Evolutionary conservation across 23 tunicate genomes (phyloP).

Genomic region (Styela plicata): DNA sequence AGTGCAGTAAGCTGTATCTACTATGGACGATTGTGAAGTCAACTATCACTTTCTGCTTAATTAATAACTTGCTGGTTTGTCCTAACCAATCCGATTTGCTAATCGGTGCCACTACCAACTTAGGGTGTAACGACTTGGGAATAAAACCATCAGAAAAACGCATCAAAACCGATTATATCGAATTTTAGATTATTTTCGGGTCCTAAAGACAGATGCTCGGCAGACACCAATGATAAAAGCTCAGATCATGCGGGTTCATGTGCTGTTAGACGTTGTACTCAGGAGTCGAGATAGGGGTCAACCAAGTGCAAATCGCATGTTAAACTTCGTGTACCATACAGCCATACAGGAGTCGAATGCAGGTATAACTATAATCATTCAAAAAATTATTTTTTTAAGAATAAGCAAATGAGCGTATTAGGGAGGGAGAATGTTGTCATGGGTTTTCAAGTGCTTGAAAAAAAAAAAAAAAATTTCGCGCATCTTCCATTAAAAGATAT

Average conservation of each 20-base stretch:
- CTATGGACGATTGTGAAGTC: background rate
- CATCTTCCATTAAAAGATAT: too few relatives aligned
- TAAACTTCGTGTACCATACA: background rate
- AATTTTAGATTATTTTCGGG: background rate
- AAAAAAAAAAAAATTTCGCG: too few relatives aligned
- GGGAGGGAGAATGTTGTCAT: too few relatives aligned
- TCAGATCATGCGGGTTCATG: background rate
- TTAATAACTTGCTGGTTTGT: background rate
- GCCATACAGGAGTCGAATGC: background rate
- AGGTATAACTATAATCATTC: background rate
- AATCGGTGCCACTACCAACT: background rate
- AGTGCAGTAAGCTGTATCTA: too few relatives aligned
- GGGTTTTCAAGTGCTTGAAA: too few relatives aligned
- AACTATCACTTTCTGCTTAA: background rate
- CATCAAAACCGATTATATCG: too few relatives aligned
- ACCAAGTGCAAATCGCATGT: background rate
- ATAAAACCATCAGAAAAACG: too few relatives aligned
- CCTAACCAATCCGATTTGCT: background rate
- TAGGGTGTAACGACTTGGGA: background rate
- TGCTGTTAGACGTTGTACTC: background rate
- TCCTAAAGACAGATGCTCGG: background rate
- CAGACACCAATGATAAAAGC: background rate
- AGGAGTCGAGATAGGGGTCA: background rate
- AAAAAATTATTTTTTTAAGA: too few relatives aligned
- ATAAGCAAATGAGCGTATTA: too few relatives aligned